Percentiles rank a stretch among this genome's conserved stretches.
Conservation (phyloP, 2,797 vertebrate genomes). For the Xyrichtys novacula region DNA sequence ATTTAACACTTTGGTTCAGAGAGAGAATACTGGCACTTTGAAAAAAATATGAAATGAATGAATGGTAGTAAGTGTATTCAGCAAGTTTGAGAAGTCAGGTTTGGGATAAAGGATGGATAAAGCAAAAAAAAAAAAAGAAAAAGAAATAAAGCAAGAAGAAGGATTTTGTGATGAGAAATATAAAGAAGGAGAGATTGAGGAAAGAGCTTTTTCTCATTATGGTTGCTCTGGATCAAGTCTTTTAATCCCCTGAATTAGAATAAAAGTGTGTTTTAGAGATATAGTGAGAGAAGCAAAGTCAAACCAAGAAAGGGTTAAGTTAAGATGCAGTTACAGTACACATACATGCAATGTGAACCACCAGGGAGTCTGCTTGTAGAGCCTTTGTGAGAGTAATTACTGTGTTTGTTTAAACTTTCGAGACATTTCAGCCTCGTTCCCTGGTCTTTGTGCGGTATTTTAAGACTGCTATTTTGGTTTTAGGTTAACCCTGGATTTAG, state of each 20-base stretch:
- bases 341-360: background rate
- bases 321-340: background rate
- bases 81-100: too few relatives aligned
- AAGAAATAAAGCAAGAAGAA: background rate
- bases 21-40: too few relatives aligned
- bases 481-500: background rate
- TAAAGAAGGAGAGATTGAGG: background rate
- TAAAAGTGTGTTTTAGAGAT: constrained; percentile 3
- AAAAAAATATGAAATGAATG: background rate
- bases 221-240: constrained; percentile 28
- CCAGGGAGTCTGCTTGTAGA: background rate
- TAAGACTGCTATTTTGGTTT: background rate
- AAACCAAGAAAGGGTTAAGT: background rate
- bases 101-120: background rate
- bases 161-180: background rate
- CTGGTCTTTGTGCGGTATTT: background rate
- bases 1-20: too few relatives aligned
- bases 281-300: background rate
- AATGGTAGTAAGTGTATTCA: too few relatives aligned
- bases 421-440: background rate
- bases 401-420: constrained; percentile 1
- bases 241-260: constrained; percentile 5
- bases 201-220: too few relatives aligned
- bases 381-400: constrained; percentile 9
- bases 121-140: background rate